These are phyloP conservation scores for Harpagifer antarcticus DNA, from an alignment of 2,797 vertebrate genomes.

Conservation along the genomic window DNA sequence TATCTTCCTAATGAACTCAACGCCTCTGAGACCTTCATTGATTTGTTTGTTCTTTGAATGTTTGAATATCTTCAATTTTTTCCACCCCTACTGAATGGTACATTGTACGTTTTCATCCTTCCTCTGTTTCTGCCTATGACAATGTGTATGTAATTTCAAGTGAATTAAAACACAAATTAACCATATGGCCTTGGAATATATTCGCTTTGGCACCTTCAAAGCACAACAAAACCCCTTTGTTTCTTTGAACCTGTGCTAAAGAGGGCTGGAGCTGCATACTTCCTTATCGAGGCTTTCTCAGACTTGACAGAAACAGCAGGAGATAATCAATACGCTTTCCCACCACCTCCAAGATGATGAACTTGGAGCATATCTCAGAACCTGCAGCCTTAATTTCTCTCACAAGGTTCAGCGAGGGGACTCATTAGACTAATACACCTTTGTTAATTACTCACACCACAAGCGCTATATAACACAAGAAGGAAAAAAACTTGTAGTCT, in stretches of 20 bases:
- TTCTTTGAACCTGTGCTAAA: constrained; percentile 60
- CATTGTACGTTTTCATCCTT: background rate
- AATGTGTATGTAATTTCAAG: constrained; percentile 3
- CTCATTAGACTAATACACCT: constrained; percentile 64
- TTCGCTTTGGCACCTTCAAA: constrained; percentile 56
- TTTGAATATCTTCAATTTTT: constrained; percentile 5
- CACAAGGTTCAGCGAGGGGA: constrained; percentile 52
- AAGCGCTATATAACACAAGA: constrained; percentile 31
- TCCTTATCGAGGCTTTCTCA: constrained; percentile 56
- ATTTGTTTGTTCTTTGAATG: too few relatives aligned
- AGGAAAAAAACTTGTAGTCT: constrained; percentile 19
- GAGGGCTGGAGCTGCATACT: constrained; percentile 41
- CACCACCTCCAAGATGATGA: constrained; percentile 63
- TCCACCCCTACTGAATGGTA: background rate
- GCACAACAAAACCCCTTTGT: constrained; percentile 36
- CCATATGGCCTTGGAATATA: constrained; percentile 23
- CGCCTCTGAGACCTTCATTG: background rate
- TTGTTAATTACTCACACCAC: constrained; percentile 63
- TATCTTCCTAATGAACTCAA: constrained; percentile 19
- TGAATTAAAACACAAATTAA: constrained; percentile 46
- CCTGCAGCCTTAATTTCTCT: constrained; percentile 64
- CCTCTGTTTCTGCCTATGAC: background rate
- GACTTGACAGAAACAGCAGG: constrained; percentile 74
- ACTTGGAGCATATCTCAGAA: constrained; percentile 53
- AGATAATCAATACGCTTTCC: constrained; percentile 79